phyloP scores from a whole-genome alignment of 1,140 invertebrate species.

The Pemphigus obesinymphae region DNA sequence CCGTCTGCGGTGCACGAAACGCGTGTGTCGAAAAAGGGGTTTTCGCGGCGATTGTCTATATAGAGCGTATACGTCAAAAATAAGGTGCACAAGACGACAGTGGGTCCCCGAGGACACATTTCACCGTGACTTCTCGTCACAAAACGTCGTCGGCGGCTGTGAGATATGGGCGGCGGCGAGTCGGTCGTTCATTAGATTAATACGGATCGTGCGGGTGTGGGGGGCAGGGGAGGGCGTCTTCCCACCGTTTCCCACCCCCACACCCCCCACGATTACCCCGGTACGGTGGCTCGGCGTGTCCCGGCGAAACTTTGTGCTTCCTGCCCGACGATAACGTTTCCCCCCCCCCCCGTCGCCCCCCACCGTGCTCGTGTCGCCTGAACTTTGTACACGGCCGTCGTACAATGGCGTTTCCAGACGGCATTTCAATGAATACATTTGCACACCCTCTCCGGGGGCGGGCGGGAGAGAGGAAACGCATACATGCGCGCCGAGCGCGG shows the following conservation, averaged over 20 bases:
- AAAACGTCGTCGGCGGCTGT: background rate
- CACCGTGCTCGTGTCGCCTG: background rate
- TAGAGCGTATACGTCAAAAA: slow-evolving; percentile 16
- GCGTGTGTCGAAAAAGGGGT: too few relatives aligned
- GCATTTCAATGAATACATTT: background rate
- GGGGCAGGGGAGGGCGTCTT: too few relatives aligned
- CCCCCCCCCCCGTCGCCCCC: background rate
- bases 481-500: background rate
- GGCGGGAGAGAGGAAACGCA: background rate
- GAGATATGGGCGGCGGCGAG: background rate
- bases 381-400: background rate
- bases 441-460: background rate
- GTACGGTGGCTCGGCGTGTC: background rate
- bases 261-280: too few relatives aligned
- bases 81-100: background rate
- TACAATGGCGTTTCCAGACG: background rate
- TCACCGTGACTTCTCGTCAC: slow-evolving; percentile 34
- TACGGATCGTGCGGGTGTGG: slow-evolving; percentile 7
- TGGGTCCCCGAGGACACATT: slow-evolving; percentile 13
- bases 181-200: slow-evolving; percentile 33
- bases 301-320: slow-evolving; percentile 5
- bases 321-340: background rate
- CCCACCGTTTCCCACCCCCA: too few relatives aligned
- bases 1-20: too few relatives aligned
- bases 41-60: too few relatives aligned